phyloP scores from a whole-genome alignment of 2,888 invertebrate species.

The Synanthedon myopaeformis region DNA sequence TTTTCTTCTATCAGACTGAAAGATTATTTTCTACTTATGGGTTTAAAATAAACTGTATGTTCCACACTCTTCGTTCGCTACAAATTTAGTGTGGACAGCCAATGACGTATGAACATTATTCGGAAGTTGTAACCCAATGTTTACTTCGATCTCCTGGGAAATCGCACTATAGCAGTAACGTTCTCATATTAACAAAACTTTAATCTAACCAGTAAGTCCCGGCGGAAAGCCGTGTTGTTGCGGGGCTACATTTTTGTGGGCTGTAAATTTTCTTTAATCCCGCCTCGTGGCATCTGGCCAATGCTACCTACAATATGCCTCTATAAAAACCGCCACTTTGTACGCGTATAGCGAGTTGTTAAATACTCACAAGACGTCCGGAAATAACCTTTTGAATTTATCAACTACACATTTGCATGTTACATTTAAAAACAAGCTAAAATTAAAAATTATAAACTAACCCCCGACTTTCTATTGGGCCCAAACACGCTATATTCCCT shows the following conservation, averaged over 20 bases:
- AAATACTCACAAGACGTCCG: conserved; percentile 13
- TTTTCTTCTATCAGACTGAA: no score
- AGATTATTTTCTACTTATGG: no score
- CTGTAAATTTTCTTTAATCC: conserved; percentile 56
- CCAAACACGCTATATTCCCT: no score
- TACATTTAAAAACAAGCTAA: conserved; percentile 9
- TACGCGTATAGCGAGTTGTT: conserved; percentile 18
- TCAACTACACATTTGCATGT: neutral
- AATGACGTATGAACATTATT: no score
- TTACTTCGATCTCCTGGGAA: conserved; percentile 41
- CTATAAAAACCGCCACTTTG: conserved; percentile 2
- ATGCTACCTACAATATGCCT: conserved; percentile 13
- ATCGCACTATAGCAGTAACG: conserved; percentile 33
- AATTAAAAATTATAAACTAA: no score
- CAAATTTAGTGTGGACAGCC: no score
- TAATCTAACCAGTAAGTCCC: conserved; percentile 39
- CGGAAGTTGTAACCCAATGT: conserved; percentile 12
- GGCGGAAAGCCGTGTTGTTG: conserved; percentile 21
- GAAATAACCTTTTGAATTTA: neutral
- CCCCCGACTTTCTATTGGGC: no score
- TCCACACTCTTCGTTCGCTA: no score
- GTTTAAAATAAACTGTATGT: no score
- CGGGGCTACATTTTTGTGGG: conserved; percentile 43
- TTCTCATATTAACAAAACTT: conserved; percentile 54
- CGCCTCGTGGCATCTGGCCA: conserved; percentile 46